Evolutionary conservation across 2,888 invertebrate genomes (phyloP).

Genomic region (Luperina nickerlii): DNA sequence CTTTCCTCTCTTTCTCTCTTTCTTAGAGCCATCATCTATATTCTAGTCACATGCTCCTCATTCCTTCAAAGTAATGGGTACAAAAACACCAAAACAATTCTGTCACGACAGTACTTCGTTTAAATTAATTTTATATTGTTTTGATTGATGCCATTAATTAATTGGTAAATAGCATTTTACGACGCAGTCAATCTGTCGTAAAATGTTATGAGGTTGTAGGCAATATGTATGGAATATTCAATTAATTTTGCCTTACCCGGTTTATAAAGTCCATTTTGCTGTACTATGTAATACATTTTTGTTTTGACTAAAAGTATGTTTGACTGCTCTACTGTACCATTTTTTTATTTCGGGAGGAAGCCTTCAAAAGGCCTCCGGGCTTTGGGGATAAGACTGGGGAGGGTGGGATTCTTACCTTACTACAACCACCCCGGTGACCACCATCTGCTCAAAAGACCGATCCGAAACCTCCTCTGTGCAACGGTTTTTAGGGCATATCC

Average conservation of each 20-base stretch:
- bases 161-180: conserved; percentile 44
- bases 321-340: neutral
- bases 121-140: conserved; percentile 37
- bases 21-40: neutral
- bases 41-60: neutral
- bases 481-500: neutral
- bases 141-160: conserved; percentile 42
- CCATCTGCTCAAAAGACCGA: neutral
- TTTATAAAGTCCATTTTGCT: neutral
- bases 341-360: neutral
- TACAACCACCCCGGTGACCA: too few species aligned
- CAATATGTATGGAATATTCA: conserved; percentile 18
- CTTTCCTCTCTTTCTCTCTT: neutral
- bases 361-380: neutral
- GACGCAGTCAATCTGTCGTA: conserved; percentile 27
- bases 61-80: neutral
- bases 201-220: conserved; percentile 31
- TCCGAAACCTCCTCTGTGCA: neutral
- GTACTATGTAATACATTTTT: neutral
- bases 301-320: neutral
- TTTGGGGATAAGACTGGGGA: neutral
- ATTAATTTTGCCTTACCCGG: conserved; percentile 17
- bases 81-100: conserved; percentile 7
- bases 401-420: neutral
- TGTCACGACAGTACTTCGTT: neutral